A percentile compares a stretch with the other conserved stretches of the same genome.
phyloP scores from a whole-genome alignment of 2,888 invertebrate genomes.

The Diaprepes abbreviatus region DNA sequence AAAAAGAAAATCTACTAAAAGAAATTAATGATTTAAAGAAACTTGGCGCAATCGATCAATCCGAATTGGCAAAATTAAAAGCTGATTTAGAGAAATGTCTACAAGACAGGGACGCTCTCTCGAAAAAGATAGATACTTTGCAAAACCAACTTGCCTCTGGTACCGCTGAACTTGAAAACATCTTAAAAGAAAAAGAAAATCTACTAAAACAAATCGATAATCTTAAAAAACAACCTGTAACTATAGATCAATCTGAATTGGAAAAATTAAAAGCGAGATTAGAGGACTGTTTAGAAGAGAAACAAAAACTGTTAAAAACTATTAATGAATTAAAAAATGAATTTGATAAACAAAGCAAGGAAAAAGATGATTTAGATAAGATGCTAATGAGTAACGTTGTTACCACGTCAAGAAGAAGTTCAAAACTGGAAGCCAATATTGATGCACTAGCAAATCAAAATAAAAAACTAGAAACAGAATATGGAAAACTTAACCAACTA shows the following conservation, averaged over 20 bases:
- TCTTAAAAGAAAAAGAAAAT: constrained; percentile 13
- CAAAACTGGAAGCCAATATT: constrained; percentile 53
- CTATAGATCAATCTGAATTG: background rate
- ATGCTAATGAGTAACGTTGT: constrained; percentile 52
- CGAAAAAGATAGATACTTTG: constrained; percentile 17
- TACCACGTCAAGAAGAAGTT: constrained; percentile 48
- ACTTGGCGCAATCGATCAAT: constrained; percentile 23
- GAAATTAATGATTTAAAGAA: constrained; percentile 20
- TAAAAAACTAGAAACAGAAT: constrained; percentile 45
- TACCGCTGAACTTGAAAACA: constrained; percentile 15
- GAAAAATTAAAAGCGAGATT: constrained; percentile 17
- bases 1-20: constrained; percentile 25
- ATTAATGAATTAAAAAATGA: constrained; percentile 32
- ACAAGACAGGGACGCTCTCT: constrained; percentile 23
- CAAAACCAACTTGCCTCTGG: background rate
- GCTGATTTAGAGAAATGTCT: constrained; percentile 33
- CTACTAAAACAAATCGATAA: constrained; percentile 8
- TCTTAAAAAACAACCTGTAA: background rate
- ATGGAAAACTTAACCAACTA: constrained; percentile 26
- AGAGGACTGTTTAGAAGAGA: constrained; percentile 44
- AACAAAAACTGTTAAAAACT: constrained; percentile 30
- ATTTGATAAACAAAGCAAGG: constrained; percentile 45
- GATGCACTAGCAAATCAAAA: constrained; percentile 46
- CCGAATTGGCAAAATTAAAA: constrained; percentile 36
- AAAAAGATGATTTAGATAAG: constrained; percentile 56